These are phyloP conservation scores for Penaeus monodon DNA, from an alignment of 2,888 invertebrate species.

Conservation along the genomic window DNA sequence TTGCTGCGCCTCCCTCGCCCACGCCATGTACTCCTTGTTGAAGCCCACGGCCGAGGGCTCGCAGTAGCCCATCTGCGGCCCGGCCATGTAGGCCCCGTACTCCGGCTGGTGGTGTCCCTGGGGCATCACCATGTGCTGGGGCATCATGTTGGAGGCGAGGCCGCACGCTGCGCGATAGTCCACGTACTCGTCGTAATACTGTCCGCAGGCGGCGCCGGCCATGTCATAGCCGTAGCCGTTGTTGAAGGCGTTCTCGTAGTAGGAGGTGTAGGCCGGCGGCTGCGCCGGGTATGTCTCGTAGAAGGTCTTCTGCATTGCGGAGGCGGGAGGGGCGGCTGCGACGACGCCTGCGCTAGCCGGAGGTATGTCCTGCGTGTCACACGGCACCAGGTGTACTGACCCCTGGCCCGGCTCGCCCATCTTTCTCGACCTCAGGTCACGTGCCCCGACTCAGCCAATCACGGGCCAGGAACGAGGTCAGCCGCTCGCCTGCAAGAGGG, in stretches of 20 bases:
- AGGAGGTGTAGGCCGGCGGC: slow-evolving; percentile 27
- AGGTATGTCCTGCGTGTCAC: slow-evolving; percentile 40
- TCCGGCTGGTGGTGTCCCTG: slow-evolving; percentile 12
- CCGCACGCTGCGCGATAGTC: slow-evolving; percentile 42
- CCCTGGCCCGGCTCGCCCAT: slow-evolving; percentile 44
- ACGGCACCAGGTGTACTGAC: slow-evolving; percentile 54
- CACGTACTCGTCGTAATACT: slow-evolving; percentile 44
- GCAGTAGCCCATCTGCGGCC: slow-evolving; percentile 30
- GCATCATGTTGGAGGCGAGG: slow-evolving; percentile 40
- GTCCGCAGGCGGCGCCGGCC: slow-evolving; percentile 21
- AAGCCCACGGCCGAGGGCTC: slow-evolving; percentile 21
- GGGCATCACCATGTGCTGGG: slow-evolving; percentile 36
- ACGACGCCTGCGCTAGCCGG: neutral
- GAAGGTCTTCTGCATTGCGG: slow-evolving; percentile 40
- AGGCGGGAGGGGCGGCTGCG: neutral
- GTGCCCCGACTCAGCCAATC: slow-evolving; percentile 17
- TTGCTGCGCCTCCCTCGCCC: slow-evolving; percentile 27
- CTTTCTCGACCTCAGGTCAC: slow-evolving; percentile 35
- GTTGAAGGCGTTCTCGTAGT: slow-evolving; percentile 46
- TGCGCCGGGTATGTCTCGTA: slow-evolving; percentile 46
- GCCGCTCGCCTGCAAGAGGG: slow-evolving; percentile 29
- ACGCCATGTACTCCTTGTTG: slow-evolving; percentile 25
- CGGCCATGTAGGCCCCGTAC: slow-evolving; percentile 19
- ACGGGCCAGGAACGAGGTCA: slow-evolving; percentile 1
- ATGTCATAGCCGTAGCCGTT: slow-evolving; percentile 38